Evolutionary conservation across 92 coral and sea anemone genomes (phyloP).

Genomic region (Zoanthus sociatus): DNA sequence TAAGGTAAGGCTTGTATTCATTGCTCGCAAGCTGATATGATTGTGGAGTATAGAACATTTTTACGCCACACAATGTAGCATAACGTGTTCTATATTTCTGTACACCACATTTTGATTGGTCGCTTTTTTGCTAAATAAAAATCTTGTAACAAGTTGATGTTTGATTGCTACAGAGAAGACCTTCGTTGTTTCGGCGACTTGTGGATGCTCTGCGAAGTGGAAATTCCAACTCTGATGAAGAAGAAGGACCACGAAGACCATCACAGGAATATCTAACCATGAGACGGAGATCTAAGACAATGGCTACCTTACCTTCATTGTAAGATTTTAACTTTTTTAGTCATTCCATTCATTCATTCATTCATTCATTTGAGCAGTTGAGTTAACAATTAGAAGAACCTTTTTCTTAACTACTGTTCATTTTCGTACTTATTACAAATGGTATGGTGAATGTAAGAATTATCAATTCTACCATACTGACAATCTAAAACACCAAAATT

Average conservation of each 20-base stretch:
- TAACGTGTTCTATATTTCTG: background rate
- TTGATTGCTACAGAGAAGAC: conserved; percentile 69
- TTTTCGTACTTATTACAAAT: no score
- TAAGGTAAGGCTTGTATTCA: conserved; percentile 19
- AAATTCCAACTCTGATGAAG: conserved; percentile 88
- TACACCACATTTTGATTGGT: background rate
- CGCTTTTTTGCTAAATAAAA: background rate
- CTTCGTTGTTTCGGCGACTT: conserved; percentile 94
- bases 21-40: background rate
- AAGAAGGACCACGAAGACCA: conserved; percentile 62
- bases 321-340: conserved; percentile 49
- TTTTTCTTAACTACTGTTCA: no score
- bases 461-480: no score
- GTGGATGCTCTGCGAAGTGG: conserved; percentile 86
- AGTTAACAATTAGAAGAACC: no score
- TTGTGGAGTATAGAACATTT: background rate
- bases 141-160: background rate
- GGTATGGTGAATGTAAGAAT: no score
- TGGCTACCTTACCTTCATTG: conserved; percentile 89
- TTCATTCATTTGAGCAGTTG: no score
- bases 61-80: background rate
- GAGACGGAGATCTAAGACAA: conserved; percentile 91
- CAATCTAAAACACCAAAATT: no score
- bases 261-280: conserved; percentile 68
- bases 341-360: no score